Conservation (phyloP, 2,113 vertebrate species). For the Phylloscopus trochilus region DNA sequence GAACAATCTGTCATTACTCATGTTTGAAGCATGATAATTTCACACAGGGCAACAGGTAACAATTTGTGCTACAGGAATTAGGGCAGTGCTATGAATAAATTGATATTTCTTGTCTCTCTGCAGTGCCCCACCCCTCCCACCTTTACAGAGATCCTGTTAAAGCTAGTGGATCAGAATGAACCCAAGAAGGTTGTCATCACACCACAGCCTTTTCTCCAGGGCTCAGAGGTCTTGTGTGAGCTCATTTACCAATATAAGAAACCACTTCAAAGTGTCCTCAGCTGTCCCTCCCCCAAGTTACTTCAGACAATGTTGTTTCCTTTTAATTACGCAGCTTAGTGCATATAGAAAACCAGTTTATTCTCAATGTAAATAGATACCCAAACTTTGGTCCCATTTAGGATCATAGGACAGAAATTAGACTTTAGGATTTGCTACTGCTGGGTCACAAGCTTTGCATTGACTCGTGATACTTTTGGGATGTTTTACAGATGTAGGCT, state of each 20-base stretch:
- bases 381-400: background rate
- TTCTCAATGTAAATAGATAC: background rate
- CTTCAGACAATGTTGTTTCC: background rate
- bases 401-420: background rate
- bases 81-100: background rate
- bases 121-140: background rate
- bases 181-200: background rate
- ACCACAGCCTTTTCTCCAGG: background rate
- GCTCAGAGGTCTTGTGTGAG: background rate
- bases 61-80: conserved; percentile 9
- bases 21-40: background rate
- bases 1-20: background rate
- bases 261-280: background rate
- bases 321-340: background rate
- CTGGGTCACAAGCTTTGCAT: background rate
- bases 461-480: background rate
- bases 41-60: background rate
- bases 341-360: background rate
- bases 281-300: background rate
- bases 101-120: background rate
- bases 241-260: background rate
- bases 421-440: background rate
- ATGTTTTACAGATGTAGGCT: background rate
- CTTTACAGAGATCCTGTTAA: background rate
- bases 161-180: background rate